Conservation (phyloP, 2,888 invertebrate genomes). For the Diarsia dahlii region DNA sequence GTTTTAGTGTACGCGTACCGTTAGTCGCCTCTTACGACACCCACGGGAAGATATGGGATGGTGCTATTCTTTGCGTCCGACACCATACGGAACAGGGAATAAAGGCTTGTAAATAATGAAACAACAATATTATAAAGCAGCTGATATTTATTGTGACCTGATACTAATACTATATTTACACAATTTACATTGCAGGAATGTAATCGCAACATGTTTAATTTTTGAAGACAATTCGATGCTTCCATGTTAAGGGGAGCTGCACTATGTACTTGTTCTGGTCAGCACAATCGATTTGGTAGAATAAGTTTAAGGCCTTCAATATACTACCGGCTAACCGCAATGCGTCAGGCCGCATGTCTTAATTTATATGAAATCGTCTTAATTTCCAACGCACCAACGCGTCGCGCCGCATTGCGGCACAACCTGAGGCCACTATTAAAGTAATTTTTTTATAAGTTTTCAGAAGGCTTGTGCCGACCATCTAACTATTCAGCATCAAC, state of each 20-base stretch:
- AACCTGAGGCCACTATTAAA: background rate
- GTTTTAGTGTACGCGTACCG: too few relatives aligned
- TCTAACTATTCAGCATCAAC: background rate
- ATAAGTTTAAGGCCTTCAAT: background rate
- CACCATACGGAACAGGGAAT: too few relatives aligned
- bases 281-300: background rate
- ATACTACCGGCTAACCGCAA: background rate
- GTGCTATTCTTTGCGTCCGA: too few relatives aligned
- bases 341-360: background rate
- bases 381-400: background rate
- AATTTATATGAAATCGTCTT: background rate
- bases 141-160: slow-evolving; percentile 86
- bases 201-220: slow-evolving; percentile 69
- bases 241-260: background rate
- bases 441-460: background rate
- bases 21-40: too few relatives aligned
- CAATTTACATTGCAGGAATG: slow-evolving; percentile 86
- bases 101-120: slow-evolving; percentile 48
- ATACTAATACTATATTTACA: slow-evolving; percentile 87
- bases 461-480: background rate
- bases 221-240: slow-evolving; percentile 23
- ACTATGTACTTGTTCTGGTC: background rate
- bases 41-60: too few relatives aligned
- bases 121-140: slow-evolving; percentile 75
- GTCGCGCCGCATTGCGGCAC: background rate